Percentiles rank a stretch among this genome's conserved stretches.
Conservation (phyloP, 2,888 invertebrate species). For the Poecilobothrus nobilitatus region DNA sequence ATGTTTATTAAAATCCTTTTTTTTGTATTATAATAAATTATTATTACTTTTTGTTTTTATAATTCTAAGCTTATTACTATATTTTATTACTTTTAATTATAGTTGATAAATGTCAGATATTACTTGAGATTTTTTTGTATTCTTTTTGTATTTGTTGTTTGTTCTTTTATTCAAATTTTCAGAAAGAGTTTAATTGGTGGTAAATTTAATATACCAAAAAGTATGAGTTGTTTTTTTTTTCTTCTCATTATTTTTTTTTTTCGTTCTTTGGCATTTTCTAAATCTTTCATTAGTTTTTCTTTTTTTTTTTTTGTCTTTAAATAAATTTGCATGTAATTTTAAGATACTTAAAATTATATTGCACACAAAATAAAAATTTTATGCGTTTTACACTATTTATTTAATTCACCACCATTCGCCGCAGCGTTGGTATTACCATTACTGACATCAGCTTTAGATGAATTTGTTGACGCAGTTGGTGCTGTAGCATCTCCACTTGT, state of each 20-base stretch:
- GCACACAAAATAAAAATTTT: neutral
- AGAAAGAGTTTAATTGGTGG: too few relatives aligned
- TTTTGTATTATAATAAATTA: neutral
- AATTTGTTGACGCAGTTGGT: neutral
- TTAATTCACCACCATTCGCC: neutral
- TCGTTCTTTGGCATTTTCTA: neutral
- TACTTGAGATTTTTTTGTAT: neutral
- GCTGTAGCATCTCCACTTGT: neutral
- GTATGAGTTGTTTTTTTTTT: too few relatives aligned
- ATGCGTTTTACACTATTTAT: neutral
- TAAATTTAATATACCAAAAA: too few relatives aligned
- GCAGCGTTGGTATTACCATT: neutral
- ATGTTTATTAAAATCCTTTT: neutral
- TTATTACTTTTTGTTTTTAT: neutral
- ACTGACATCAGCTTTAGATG: neutral
- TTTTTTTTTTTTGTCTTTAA: neutral
- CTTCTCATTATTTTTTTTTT: neutral
- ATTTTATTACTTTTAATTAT: neutral
- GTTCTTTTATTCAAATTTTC: too few relatives aligned
- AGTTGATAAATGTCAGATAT: constrained; percentile 2
- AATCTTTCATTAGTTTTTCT: neutral
- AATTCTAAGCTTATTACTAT: constrained; percentile 1
- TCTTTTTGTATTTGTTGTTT: too few relatives aligned
- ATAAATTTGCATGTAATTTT: neutral
- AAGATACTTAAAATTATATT: neutral